Evolutionary conservation across 2,113 vertebrate genomes (phyloP).

Genomic region (Passerina amoena): DNA sequence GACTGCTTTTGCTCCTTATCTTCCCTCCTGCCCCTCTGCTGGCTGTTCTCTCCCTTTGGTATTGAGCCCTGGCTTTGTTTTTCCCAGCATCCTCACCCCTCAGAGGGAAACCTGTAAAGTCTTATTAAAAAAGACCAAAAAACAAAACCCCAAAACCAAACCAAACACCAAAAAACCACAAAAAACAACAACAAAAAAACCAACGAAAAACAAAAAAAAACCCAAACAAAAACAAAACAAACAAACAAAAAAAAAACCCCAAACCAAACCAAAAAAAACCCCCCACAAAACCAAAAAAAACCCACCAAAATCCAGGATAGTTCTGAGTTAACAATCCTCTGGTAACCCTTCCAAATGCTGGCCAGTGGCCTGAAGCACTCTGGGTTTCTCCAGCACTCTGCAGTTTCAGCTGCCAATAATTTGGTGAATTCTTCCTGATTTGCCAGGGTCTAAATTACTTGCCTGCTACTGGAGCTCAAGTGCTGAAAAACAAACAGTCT

Average conservation of each 20-base stretch:
- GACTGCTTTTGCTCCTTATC: neutral
- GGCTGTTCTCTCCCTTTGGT: neutral
- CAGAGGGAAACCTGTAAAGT: neutral
- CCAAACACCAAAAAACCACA: no score
- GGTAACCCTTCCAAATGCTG: neutral
- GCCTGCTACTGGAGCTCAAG: neutral
- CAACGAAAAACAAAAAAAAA: no score
- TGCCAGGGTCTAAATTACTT: neutral
- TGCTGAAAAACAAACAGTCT: neutral
- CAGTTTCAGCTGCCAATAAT: neutral
- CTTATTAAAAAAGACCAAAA: neutral
- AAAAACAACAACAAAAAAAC: no score
- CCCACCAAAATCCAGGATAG: neutral
- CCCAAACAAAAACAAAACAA: no score
- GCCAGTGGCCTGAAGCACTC: neutral
- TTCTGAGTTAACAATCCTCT: neutral
- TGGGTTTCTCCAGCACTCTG: neutral
- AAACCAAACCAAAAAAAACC: no score
- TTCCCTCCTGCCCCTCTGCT: neutral
- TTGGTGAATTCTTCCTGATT: neutral
- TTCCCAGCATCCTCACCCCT: neutral
- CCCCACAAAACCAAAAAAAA: no score
- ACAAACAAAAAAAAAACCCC: no score
- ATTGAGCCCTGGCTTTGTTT: neutral
- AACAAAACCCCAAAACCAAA: neutral